These are phyloP conservation scores for Scaptomyza caliginosa DNA, from an alignment of 2,888 invertebrate species.

Conservation along the genomic window DNA sequence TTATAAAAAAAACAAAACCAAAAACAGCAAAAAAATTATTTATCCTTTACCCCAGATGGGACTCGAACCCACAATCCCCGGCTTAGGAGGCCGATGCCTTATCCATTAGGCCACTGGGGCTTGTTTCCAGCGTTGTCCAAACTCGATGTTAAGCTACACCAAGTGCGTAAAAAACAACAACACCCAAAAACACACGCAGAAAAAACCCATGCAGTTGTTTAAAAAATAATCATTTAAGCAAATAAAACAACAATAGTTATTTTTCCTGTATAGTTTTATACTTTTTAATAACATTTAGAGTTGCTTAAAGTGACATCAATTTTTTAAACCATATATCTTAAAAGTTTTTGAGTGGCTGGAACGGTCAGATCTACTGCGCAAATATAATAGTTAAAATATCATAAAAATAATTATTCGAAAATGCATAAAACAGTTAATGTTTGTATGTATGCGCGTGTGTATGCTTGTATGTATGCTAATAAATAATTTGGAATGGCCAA, in stretches of 20 bases:
- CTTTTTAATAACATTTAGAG: constrained; percentile 21
- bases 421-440: background rate
- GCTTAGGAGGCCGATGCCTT: constrained; percentile 72
- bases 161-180: background rate
- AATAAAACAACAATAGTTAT: background rate
- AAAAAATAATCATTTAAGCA: constrained; percentile 11
- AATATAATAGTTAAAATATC: background rate
- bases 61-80: constrained; percentile 71
- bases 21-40: background rate
- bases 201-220: constrained; percentile 26
- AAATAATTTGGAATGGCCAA: constrained; percentile 3
- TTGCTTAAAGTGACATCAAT: background rate
- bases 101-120: constrained; percentile 71
- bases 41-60: constrained; percentile 50
- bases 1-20: background rate
- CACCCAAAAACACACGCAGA: background rate
- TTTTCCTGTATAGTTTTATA: background rate
- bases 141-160: background rate
- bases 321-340: constrained; percentile 8
- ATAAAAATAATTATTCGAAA: background rate
- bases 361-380: constrained; percentile 1
- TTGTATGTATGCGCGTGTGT: background rate
- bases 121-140: constrained; percentile 3
- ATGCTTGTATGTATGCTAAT: background rate
- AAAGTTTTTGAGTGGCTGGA: background rate